Evolutionary conservation across 1,140 invertebrate genomes (phyloP).

Genomic region (Palaemon carinicauda): DNA sequence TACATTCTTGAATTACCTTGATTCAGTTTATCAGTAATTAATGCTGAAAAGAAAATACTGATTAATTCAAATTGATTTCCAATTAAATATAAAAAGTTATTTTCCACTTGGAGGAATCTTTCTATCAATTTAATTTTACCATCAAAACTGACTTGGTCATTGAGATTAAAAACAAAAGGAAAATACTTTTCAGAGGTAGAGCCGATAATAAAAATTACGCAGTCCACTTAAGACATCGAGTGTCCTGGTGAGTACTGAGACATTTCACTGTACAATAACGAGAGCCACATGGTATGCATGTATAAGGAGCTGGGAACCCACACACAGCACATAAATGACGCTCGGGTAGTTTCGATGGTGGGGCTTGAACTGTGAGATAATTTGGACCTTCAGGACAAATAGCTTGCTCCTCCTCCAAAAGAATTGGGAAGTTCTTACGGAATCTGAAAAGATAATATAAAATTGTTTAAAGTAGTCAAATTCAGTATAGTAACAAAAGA

Average conservation of each 20-base stretch:
- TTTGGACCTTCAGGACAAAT: conserved; percentile 76
- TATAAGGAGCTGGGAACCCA: conserved; percentile 91
- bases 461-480: no score
- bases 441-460: conserved; percentile 68
- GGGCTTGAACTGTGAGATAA: conserved; percentile 79
- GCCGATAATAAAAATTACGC: conserved; percentile 67
- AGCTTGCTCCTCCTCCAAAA: conserved; percentile 89
- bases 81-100: no score
- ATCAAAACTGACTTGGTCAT: no score
- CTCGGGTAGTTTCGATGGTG: conserved; percentile 80
- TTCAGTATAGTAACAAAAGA: not conserved
- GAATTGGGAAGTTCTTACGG: conserved; percentile 86
- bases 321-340: conserved; percentile 95
- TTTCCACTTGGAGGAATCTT: no score
- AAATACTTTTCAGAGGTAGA: no score
- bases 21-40: no score
- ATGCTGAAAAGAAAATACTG: no score
- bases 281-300: conserved; percentile 90
- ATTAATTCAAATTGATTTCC: no score
- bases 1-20: no score
- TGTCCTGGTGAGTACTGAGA: conserved; percentile 90
- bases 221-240: conserved; percentile 92
- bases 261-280: conserved; percentile 89
- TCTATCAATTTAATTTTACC: no score
- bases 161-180: no score